Base-by-base conservation (phyloP, 2,113 vertebrate species). In the Hiodon alosoides region DNA sequence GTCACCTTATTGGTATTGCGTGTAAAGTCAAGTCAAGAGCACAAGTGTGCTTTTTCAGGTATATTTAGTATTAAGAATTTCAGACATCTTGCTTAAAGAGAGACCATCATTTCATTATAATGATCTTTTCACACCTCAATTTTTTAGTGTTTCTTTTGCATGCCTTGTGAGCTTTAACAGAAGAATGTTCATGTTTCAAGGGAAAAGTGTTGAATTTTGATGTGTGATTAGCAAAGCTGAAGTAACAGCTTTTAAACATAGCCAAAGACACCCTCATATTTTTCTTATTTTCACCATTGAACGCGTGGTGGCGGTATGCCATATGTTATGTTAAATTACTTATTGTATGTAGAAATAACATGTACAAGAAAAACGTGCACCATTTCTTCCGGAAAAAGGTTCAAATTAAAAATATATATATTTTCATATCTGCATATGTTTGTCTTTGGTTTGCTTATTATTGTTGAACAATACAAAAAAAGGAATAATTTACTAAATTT, bases 161-260 rank as follows among this genome's bases (percentile, higher is more conserved):
- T 31, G 31, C 31, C 31, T 31, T 31, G 31, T 31, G 31, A 31
- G 31, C 31, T 31, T 31, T 14, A 50, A 52, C 67, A n/a, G 47
- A 69, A 67, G 47, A 17, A 50, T 7, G 51, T 52, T 47, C 9
- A 14, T 52, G 14, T 9, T 51, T n/a, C 47, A 7, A 4, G 7
- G 31, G 31, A 48, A 66, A 66, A 3, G 31, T n/a, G 7, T 54
- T 50, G 50, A 52, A 69, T 53, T 74, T 74, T 57, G 10, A 74
- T 17, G 72, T 67, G 53, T 74, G 48, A 51, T 74, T 62, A 10
- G 58, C 50, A 11, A 8, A 69, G 47, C 48, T 52, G 67, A 69
- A 69, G 48, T 50, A 51, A 55, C n/a, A 76, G 64, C 46, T 69
- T 48, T 62, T 61, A 47, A 72, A 62, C 48, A 72, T 62, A 72